Evolutionary conservation across 2,888 invertebrate genomes (phyloP).

Genomic region (Deilephila porcellus): DNA sequence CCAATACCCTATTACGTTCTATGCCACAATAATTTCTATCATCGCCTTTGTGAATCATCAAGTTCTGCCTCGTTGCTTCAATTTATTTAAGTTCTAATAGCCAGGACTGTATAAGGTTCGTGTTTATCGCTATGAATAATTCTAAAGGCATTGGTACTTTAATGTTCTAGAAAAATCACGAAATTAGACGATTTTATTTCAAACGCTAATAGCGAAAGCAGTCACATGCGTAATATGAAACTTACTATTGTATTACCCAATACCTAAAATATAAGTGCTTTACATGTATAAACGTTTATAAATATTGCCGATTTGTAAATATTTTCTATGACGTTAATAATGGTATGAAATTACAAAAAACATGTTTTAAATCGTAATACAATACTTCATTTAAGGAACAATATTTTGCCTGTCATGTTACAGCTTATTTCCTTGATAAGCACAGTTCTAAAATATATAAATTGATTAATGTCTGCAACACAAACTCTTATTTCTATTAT

Average conservation of each 20-base stretch:
- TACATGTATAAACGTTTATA: neutral
- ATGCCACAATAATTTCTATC: slow-evolving; percentile 47
- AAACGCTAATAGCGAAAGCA: neutral
- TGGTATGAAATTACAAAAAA: slow-evolving; percentile 13
- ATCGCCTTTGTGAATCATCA: slow-evolving; percentile 42
- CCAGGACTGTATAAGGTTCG: neutral
- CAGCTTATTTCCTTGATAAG: neutral
- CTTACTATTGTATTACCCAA: neutral
- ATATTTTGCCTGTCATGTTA: neutral
- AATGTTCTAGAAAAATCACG: neutral
- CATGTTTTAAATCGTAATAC: neutral
- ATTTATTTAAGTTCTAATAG: neutral
- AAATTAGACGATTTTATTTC: neutral
- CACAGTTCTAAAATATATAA: neutral
- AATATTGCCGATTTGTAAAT: neutral
- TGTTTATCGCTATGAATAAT: neutral
- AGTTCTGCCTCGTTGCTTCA: slow-evolving; percentile 33
- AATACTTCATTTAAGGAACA: neutral
- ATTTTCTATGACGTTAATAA: slow-evolving; percentile 9
- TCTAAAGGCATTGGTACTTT: neutral
- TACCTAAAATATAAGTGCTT: neutral
- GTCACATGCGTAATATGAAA: neutral
- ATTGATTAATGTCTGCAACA: slow-evolving; percentile 1
- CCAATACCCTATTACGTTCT: slow-evolving; percentile 37
- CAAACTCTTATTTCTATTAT: neutral